Base-by-base conservation (phyloP, 37 sponge, comb jelly and placozoan species). In the Ianthella basta region DNA sequence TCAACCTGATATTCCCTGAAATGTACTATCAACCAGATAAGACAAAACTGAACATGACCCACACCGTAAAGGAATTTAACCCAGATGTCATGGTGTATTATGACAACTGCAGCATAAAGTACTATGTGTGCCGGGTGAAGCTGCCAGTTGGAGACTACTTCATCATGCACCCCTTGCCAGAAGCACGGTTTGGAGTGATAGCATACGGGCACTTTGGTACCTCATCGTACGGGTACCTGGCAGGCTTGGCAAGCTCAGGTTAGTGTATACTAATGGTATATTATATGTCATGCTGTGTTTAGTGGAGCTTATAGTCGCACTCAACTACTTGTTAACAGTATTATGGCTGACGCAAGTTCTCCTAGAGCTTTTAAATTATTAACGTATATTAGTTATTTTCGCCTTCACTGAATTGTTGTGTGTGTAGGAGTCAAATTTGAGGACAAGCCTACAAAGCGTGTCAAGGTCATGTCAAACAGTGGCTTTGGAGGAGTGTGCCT, bases 211-310 rank as follows among this genome's bases (percentile, higher is more conserved):
- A 75, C 54, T 41, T 3, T 10, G 53, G 54, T 50, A 5, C 23
- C 38, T 40, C 21, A 24, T 40, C 54, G 1, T 75, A 36, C 40
- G 78, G 78, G 2, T 75, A 41, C 25, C n/a, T 75, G 53, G 78
- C 78, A 40, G 33, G 38, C 0, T 39, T 75, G n/a, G 21, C 37
- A 15, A 75, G 78, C 40, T 20, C 78, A 41, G 78, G 78, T 75
- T 15, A 23, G 78, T 70, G 15, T 35, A 34, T 15, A 15, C 68
- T 66, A n/a, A 24, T 13, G 15, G 23, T 66, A 66, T 66, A 66
- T 23, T n/a, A n/a, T n/a, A n/a, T n/a, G n/a, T n/a, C n/a, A n/a
- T n/a, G n/a, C n/a, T n/a, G n/a, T n/a, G n/a, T n/a, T n/a, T n/a
- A n/a, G n/a, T n/a, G n/a, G n/a, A n/a, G n/a, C n/a, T n/a, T n/a